Percentiles rank a stretch among this genome's conserved stretches.
phyloP scores from a whole-genome alignment of 2,113 vertebrate species.

The Triplophysa rosa region DNA sequence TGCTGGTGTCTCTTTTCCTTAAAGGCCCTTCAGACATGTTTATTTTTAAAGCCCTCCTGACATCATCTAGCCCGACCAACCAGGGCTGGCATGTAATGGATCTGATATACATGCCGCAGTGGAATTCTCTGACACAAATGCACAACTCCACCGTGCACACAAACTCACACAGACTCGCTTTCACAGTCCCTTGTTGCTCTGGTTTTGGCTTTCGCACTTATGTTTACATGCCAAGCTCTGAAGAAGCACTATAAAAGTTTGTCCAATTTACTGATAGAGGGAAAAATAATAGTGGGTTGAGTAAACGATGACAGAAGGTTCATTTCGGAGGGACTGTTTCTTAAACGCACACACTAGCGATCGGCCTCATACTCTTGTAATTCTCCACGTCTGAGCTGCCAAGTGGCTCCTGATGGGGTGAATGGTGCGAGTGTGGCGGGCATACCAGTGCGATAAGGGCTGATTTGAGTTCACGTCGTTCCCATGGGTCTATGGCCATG shows the following conservation, averaged over 20 bases:
- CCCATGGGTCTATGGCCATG: neutral
- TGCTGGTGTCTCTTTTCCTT: neutral
- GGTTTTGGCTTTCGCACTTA: neutral
- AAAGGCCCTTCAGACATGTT: conserved; percentile 24
- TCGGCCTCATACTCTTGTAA: neutral
- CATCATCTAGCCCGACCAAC: conserved; percentile 14
- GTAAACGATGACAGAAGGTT: no score
- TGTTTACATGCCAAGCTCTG: no score
- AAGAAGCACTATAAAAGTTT: no score
- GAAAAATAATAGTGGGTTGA: no score
- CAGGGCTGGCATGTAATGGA: conserved; percentile 19
- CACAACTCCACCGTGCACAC: neutral
- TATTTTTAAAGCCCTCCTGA: conserved; percentile 16
- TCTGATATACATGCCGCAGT: neutral
- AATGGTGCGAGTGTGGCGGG: conserved; percentile 22
- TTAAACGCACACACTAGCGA: neutral
- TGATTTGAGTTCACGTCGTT: conserved; percentile 24
- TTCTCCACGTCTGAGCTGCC: conserved; percentile 19
- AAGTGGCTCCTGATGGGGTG: conserved; percentile 36
- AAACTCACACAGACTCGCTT: neutral
- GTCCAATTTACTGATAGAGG: no score
- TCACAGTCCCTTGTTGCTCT: neutral
- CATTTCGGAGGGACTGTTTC: neutral
- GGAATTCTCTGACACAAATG: neutral
- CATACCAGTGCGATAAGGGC: conserved; percentile 22